Evolutionary conservation across 2,888 invertebrate species (phyloP), one percentile per base, ranked within the genome.

Genomic region (Drosophila sordidapex): DNA sequence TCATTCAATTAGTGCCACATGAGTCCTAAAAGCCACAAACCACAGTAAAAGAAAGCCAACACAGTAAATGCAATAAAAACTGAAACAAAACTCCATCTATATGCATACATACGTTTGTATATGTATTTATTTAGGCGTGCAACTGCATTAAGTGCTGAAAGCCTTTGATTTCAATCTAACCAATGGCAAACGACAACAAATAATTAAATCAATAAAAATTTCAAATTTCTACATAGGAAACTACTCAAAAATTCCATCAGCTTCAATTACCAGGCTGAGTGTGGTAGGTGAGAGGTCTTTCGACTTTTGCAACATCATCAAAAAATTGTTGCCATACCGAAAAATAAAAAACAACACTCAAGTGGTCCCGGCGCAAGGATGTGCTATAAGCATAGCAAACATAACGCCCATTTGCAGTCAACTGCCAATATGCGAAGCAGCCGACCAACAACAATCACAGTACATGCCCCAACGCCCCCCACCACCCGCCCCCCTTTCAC

Each of bases 321-420:
- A 84, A 80, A 85, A 87, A 84, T 84, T 84, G 31, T 74, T 77
- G 69, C 67, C 77, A 81, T 87, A 77, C 84, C 87, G 65, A 75
- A 84, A 70, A 27, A 52, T 11, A 58, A 40, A 59, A 48, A 25
- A 35, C 48, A 74, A 35, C 63, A 71, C 60, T 63, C 78, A 81
- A 81, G 77, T 76, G 70, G 72, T 80, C 60, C 64, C 75, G 70
- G 59, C 59, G 67, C 61, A 66, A 78, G 73, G 69, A 72, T 64
- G 77, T 62, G 71, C 54, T n/a, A 69, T 69, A 66, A 77, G 79
- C 77, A 77, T 53, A 75, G 76, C 81, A 83, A 70, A 83, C 84
- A 89, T 82, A 81, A 89, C 87, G 90, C 87, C 87, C 90, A 85
- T 87, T 87, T 85, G 88, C 80, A 87, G 87, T 87, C 83, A 88